Percentiles rank a stretch among this genome's conserved stretches.
phyloP scores from a whole-genome alignment of 2,113 vertebrate genomes.

The Phyllopteryx taeniolatus region DNA sequence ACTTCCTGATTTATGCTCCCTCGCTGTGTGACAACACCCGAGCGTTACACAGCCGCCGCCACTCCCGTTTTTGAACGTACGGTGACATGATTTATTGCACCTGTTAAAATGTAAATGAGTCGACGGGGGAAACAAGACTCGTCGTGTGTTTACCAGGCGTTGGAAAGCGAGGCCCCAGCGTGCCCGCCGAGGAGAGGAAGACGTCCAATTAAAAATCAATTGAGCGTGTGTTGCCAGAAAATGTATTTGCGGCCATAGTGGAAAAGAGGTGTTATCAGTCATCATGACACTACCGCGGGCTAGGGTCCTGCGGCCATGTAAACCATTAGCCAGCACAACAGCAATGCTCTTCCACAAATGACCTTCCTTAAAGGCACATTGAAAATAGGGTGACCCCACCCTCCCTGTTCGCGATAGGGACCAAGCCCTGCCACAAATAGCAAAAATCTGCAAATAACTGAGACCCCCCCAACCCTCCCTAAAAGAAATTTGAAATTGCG shows the following conservation, averaged over 20 bases:
- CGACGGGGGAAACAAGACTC: conserved; percentile 42
- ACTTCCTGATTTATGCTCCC: conserved; percentile 30
- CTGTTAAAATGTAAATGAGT: conserved; percentile 72
- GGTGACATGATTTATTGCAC: conserved; percentile 66
- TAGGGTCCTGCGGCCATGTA: not conserved
- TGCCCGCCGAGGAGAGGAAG: not conserved
- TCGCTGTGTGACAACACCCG: conserved; percentile 12
- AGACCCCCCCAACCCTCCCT: not conserved
- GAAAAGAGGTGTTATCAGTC: conserved; percentile 3
- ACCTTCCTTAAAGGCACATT: not conserved
- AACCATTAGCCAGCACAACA: not conserved
- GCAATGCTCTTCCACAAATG: not conserved
- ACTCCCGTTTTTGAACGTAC: conserved; percentile 33
- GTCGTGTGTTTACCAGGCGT: conserved; percentile 7
- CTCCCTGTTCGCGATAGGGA: no score
- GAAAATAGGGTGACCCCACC: no score
- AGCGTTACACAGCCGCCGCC: not conserved
- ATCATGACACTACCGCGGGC: not conserved
- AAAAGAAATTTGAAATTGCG: no score
- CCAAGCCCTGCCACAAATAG: not conserved
- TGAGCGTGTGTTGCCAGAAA: not conserved
- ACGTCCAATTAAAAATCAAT: conserved; percentile 8
- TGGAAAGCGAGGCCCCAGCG: not conserved
- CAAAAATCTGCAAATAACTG: not conserved
- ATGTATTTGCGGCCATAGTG: not conserved